These are phyloP conservation scores for Junco hyemalis DNA, from an alignment of 2,113 vertebrate genomes.

Conservation along the genomic window DNA sequence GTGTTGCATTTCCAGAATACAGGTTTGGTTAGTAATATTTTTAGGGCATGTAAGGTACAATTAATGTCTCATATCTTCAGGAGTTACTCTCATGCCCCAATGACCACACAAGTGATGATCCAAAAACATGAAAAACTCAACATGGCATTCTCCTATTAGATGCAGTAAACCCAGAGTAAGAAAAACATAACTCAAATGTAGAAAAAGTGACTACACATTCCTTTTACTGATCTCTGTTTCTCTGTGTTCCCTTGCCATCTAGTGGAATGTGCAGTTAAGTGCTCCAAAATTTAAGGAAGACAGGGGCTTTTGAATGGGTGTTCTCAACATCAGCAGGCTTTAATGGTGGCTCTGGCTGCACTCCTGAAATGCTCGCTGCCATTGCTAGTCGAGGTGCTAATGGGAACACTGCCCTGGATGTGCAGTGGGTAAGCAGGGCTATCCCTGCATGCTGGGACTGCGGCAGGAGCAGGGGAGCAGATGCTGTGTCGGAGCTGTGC, in stretches of 20 bases:
- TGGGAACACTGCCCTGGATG: background rate
- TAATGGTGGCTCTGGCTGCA: background rate
- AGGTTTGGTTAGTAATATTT: background rate
- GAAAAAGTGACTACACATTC: background rate
- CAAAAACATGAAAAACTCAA: background rate
- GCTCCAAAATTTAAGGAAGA: background rate
- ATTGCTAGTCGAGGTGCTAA: background rate
- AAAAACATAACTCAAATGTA: background rate
- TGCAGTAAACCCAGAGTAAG: background rate
- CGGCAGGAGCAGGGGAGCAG: background rate
- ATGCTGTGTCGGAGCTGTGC: background rate
- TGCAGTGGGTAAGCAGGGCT: background rate
- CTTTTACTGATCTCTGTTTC: background rate
- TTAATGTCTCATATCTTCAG: background rate
- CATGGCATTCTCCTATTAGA: background rate
- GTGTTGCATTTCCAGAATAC: background rate
- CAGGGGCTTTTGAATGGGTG: background rate
- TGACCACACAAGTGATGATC: background rate
- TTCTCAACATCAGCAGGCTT: background rate
- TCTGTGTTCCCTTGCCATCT: slow-evolving; percentile 26
- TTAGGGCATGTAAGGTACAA: background rate
- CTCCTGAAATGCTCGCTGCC: background rate
- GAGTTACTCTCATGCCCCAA: background rate
- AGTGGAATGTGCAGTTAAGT: background rate
- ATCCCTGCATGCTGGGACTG: background rate